A percentile compares a stretch with the other conserved stretches of the same genome.
Evolutionary conservation across 2,888 invertebrate genomes (phyloP).

Genomic region (Acanthosepion pharaonis): DNA sequence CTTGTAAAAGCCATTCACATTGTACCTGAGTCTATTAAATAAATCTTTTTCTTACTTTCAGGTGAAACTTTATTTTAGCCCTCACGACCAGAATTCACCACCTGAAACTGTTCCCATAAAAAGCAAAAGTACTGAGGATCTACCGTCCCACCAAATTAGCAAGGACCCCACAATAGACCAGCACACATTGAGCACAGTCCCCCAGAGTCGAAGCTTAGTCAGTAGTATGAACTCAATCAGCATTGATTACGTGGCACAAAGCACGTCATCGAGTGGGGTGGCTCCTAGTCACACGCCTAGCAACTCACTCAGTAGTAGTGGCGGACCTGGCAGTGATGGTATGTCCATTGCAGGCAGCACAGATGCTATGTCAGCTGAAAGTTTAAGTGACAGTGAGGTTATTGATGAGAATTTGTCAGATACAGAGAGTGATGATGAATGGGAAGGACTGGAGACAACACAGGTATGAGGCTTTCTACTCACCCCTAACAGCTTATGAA

Average conservation of each 20-base stretch:
- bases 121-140: constrained; percentile 59
- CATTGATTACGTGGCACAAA: neutral
- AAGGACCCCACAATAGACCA: neutral
- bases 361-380: constrained; percentile 55
- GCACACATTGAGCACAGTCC: neutral
- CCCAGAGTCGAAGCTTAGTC: constrained; percentile 40
- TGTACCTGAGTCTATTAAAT: no score
- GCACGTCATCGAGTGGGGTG: constrained; percentile 22
- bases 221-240: constrained; percentile 38
- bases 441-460: constrained; percentile 68
- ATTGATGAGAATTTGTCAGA: constrained; percentile 66
- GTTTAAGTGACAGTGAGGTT: constrained; percentile 59
- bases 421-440: constrained; percentile 68
- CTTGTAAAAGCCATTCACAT: no score
- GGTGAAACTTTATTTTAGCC: constrained; percentile 60
- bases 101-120: constrained; percentile 52
- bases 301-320: neutral
- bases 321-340: constrained; percentile 52
- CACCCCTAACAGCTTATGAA: neutral
- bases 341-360: constrained; percentile 55
- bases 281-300: neutral
- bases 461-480: constrained; percentile 60
- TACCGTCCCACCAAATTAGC: constrained; percentile 50
- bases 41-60: constrained; percentile 48
- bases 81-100: constrained; percentile 47